phyloP scores from a whole-genome alignment of 2,888 invertebrate species.

The Cheilosia grossa region DNA sequence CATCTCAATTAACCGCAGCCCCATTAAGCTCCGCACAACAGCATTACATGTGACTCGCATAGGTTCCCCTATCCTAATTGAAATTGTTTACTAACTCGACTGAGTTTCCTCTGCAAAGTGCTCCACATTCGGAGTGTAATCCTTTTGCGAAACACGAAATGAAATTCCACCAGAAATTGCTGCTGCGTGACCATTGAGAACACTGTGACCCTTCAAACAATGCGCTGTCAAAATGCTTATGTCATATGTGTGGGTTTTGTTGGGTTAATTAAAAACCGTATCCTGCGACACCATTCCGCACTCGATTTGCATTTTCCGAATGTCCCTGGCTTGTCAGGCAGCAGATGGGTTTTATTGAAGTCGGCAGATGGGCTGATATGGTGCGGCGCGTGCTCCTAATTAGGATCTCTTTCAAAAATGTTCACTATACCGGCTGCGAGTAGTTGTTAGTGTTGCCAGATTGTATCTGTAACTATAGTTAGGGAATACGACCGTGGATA shows the following conservation, averaged over 20 bases:
- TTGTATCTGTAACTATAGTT: too few relatives aligned
- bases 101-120: background rate
- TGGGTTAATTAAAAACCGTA: slow-evolving; percentile 22
- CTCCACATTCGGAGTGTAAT: slow-evolving; percentile 7
- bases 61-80: slow-evolving; percentile 5
- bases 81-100: slow-evolving; percentile 28
- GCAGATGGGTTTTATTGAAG: slow-evolving; percentile 27
- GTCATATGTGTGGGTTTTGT: background rate
- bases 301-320: slow-evolving; percentile 17
- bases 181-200: slow-evolving; percentile 20
- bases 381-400: background rate
- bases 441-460: background rate
- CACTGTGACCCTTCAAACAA: background rate
- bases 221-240: slow-evolving; percentile 11
- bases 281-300: background rate
- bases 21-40: slow-evolving; percentile 19
- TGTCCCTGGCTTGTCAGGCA: slow-evolving; percentile 4
- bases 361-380: slow-evolving; percentile 3
- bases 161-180: slow-evolving; percentile 21
- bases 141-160: slow-evolving; percentile 11
- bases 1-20: slow-evolving; percentile 32
- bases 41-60: background rate
- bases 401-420: background rate
- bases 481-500: background rate
- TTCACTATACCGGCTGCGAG: too few relatives aligned